Evolutionary conservation across 2,797 vertebrate genomes (phyloP), one percentile per base, ranked within the genome.

Genomic region (Sternarchorhynchus goeldii): DNA sequence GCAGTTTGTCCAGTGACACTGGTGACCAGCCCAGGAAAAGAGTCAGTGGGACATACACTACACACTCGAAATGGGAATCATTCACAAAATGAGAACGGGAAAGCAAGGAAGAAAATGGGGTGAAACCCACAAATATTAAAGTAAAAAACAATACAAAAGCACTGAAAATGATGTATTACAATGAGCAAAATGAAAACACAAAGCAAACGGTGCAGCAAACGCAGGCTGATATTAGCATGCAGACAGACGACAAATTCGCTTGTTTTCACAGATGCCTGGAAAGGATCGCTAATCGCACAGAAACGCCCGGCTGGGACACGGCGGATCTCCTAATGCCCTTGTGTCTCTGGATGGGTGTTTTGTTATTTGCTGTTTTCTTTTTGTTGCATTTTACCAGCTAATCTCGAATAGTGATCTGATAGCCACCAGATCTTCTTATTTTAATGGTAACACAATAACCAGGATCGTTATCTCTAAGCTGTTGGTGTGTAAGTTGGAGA

Each of bases 221-320:
- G 65, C 71, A 41, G 56, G 45, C 65, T 64, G 73, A 75, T 39
- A 56, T 53, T 64, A 65, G 17, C 8, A 64, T 63, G 67, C 65
- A 64, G 67, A 71, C 76, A 78, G 76, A 12, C 57, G 63, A 50
- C 29, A 64, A 76, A 76, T 76, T 32, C 50, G n/a, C 66, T 59
- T 5, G 1, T 17, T 65, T 74, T 69, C 57, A 20, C 65, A 74
- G 72, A 39, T 70, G 58, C 66, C 32, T 45, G 63, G 25, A 60
- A 68, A 69, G 25, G 31, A 63, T 32, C 2, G 58, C 57, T 56
- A 16, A 75, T 57, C 50, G 59, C 21, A 29, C n/a, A 75, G 32
- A 62, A 68, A 50, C 62, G 10, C 56, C 59, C 32, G 1, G 17
- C 66, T 39, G 3, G 55, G 64, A 64, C 12, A 72, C 25, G 32